Base-by-base conservation (phyloP, 2,888 invertebrate genomes). In the Selenia dentaria region DNA sequence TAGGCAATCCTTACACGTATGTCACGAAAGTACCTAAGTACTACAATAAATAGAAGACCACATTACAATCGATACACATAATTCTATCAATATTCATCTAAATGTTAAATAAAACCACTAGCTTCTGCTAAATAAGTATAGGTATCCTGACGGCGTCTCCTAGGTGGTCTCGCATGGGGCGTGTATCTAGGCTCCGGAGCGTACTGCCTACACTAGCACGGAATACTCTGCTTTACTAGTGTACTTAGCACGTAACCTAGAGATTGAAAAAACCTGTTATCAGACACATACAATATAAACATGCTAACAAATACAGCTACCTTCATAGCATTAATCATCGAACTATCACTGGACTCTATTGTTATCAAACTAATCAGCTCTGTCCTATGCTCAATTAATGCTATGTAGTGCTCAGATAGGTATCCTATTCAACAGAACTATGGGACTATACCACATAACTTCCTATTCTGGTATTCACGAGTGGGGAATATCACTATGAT, bases 181-280 rank as follows among this genome's bases (percentile, higher is more conserved):
- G 81, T 78, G 87, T 84, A 87, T 78, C 87, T 88, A 90, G 87
- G 86, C 90, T 89, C 89, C 89, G 85, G 88, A 89, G 90, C 88
- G 87, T 83, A 87, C 88, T 87, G 89, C 90, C 90, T 90, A 90
- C 90, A 89, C 90, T 89, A 90, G 89, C 88, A 74, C 79, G 81
- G 75, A 79, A 73, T 78, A 86, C 78, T 79, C 88, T 85, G 89
- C 89, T 83, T 86, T 88, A 89, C 89, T 90, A 89, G 89, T 90
- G 88, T 87, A 88, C 87, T 88, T 90, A 90, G 88, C 90, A 89
- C 90, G 90, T 85, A 89, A 89, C 90, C 90, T 90, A 90, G 90
- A 90, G 90, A 90, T 90, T 90, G 80, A 90, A 90, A 89, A 62
- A 90, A 86, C 69, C 75, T 83, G 83, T 74, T 71, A 82, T 82